phyloP scores from a whole-genome alignment of 2,113 vertebrate genomes.

The Xiphophorus maculatus region DNA sequence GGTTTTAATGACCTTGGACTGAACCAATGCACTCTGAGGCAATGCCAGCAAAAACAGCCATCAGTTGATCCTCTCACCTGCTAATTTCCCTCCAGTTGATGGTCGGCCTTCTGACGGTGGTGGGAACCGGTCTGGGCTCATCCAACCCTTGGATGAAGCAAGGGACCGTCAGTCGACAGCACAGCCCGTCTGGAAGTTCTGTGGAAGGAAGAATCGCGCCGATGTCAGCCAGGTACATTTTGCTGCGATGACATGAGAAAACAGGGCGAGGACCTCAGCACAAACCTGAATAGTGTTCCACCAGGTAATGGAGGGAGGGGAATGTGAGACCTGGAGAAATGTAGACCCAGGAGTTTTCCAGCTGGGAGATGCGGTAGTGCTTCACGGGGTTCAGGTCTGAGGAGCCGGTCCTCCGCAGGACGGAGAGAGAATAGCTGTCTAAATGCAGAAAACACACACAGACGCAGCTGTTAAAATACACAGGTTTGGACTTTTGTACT shows the following conservation, averaged over 20 bases:
- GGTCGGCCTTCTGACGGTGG: slow-evolving; percentile 63
- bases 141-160: slow-evolving; percentile 68
- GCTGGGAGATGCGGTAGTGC: slow-evolving; percentile 83
- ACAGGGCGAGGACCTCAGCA: neutral
- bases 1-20: neutral
- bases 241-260: neutral
- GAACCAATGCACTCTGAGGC: neutral
- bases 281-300: slow-evolving; percentile 86
- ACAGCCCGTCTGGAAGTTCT: slow-evolving; percentile 82
- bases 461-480: slow-evolving; percentile 6
- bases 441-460: slow-evolving; percentile 8
- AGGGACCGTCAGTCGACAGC: slow-evolving; percentile 78
- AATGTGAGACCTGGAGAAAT: slow-evolving; percentile 85
- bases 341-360: slow-evolving; percentile 86
- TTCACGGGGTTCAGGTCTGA: slow-evolving; percentile 72
- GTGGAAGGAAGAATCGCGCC: slow-evolving; percentile 13
- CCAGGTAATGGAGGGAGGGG: slow-evolving; percentile 81
- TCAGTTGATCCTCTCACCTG: slow-evolving; percentile 75
- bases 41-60: slow-evolving; percentile 9
- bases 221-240: neutral
- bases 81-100: slow-evolving; percentile 85
- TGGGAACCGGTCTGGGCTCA: slow-evolving; percentile 35
- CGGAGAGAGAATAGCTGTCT: slow-evolving; percentile 84
- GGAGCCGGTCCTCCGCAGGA: slow-evolving; percentile 64
- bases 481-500: neutral